Conservation (phyloP, 2,888 invertebrate genomes). For the Oscheius myriophilus region DNA sequence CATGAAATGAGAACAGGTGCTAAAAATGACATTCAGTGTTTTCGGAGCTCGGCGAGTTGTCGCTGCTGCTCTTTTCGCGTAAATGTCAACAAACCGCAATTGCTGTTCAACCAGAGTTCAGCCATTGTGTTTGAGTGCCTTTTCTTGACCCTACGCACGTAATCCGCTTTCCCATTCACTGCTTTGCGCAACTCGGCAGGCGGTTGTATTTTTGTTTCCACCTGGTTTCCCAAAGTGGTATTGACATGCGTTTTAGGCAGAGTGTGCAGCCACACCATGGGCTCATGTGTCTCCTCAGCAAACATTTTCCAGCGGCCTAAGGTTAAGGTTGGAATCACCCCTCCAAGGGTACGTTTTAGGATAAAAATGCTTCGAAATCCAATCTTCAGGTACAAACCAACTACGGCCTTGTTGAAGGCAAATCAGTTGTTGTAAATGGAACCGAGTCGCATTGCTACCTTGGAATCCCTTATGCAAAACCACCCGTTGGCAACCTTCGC, state of each 20-base stretch:
- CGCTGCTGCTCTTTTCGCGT: not conserved
- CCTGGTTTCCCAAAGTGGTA: not conserved
- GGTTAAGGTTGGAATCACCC: constrained; percentile 13
- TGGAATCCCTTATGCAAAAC: constrained; percentile 53
- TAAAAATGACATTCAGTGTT: not conserved
- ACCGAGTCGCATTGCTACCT: constrained; percentile 43
- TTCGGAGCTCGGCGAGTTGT: not conserved
- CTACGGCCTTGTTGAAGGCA: constrained; percentile 21
- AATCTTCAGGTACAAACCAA: constrained; percentile 23
- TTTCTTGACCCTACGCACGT: too few species aligned
- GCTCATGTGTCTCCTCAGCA: constrained; percentile 13
- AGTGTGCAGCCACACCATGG: constrained; percentile 25
- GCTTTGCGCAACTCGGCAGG: constrained; percentile 4
- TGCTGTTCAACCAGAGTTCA: not conserved
- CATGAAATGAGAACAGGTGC: not conserved
- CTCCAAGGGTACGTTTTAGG: not conserved
- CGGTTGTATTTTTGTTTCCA: constrained; percentile 6
- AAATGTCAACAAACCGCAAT: constrained; percentile 3
- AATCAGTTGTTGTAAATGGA: constrained; percentile 23
- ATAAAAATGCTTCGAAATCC: not conserved
- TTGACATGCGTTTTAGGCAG: constrained; percentile 22
- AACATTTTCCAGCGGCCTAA: constrained; percentile 4
- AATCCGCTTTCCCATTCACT: not conserved
- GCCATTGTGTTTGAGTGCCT: not conserved
- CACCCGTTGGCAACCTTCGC: constrained; percentile 48